phyloP scores from a whole-genome alignment of 2,113 vertebrate species.

The Macrotus californicus region DNA sequence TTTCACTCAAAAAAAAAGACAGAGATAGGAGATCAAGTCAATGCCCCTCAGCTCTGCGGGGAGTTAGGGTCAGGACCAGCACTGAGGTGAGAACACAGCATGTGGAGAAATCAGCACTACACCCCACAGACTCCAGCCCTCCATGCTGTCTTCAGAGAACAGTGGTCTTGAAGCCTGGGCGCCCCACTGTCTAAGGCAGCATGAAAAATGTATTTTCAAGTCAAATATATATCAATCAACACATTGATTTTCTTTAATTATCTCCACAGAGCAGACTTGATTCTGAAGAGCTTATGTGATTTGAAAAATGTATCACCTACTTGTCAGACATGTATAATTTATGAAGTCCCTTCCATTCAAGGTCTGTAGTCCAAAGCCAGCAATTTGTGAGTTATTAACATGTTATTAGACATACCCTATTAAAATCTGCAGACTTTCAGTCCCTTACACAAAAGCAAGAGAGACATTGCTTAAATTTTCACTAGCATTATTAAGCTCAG shows the following conservation, averaged over 20 bases:
- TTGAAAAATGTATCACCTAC: constrained; percentile 58
- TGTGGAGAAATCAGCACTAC: background rate
- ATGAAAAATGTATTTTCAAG: background rate
- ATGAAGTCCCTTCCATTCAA: constrained; percentile 33
- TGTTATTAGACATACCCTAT: constrained; percentile 42
- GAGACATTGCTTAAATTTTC: background rate
- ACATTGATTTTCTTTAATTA: constrained; percentile 58
- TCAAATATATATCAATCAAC: constrained; percentile 61
- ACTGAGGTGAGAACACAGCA: rapidly evolving
- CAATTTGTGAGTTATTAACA: constrained; percentile 31
- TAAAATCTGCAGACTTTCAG: constrained; percentile 23
- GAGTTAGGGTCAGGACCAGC: background rate
- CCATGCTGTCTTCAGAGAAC: background rate
- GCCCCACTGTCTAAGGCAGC: background rate
- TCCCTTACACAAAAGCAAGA: background rate
- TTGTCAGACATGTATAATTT: constrained; percentile 38
- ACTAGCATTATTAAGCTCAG: background rate
- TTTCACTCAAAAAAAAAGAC: background rate
- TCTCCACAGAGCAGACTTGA: constrained; percentile 42
- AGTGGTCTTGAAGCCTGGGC: background rate
- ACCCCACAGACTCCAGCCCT: no score
- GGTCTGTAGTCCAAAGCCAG: background rate
- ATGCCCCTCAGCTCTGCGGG: background rate
- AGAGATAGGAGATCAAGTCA: background rate
- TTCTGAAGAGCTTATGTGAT: constrained; percentile 41